Conservation (phyloP, 2,113 vertebrate genomes). For the Hypanus sabinus region DNA sequence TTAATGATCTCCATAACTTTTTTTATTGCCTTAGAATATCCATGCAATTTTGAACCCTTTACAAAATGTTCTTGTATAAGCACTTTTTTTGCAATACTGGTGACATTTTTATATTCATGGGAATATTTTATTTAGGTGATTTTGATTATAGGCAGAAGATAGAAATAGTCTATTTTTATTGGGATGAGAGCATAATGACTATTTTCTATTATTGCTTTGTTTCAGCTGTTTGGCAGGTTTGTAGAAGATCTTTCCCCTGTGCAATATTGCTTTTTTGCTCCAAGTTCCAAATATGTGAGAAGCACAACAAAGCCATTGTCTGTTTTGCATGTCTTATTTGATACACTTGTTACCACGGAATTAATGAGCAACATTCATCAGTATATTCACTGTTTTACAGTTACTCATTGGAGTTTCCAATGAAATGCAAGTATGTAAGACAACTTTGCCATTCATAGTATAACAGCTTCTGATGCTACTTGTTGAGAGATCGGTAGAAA, state of each 20-base stretch:
- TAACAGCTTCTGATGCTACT: too few species aligned
- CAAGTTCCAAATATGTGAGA: not conserved
- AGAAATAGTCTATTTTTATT: not conserved
- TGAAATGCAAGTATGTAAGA: not conserved
- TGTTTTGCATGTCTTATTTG: not conserved
- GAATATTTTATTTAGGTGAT: not conserved
- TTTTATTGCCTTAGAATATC: not conserved
- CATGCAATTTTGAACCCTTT: not conserved
- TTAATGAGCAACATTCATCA: not conserved
- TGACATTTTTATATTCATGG: not conserved
- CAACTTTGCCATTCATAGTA: not conserved
- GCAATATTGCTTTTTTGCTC: not conserved
- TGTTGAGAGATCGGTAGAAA: not conserved
- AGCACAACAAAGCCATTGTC: not conserved
- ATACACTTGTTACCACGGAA: conserved; percentile 22
- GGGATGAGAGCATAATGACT: not conserved
- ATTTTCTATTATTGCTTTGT: not conserved
- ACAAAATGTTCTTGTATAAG: not conserved
- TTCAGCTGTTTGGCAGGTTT: not conserved
- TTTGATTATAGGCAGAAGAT: not conserved
- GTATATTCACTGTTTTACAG: not conserved
- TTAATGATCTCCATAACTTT: not conserved
- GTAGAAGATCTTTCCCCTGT: not conserved
- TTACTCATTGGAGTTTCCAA: not conserved
- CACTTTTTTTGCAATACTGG: not conserved